Evolutionary conservation across 2,888 invertebrate genomes (phyloP), one percentile per base, ranked within the genome.

Genomic region (Molanna angustata): DNA sequence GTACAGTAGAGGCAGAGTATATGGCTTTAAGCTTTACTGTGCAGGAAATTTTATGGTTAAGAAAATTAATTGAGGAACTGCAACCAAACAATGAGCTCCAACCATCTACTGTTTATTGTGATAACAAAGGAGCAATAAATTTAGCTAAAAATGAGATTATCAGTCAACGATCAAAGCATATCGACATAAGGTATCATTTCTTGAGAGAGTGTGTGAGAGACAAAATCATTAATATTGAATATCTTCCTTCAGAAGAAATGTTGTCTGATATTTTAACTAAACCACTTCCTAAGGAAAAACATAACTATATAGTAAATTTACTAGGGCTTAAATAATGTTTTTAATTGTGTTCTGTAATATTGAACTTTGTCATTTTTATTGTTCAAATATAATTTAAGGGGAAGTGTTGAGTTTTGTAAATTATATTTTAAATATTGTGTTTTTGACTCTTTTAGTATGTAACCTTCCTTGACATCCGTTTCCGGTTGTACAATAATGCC

Each of bases 1-100:
- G 63, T 17, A 61, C 60, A 1, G 56, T 51, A 6, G 61, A 63
- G 19, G 62, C 62, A 11, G 63, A 63, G 37, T 62, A 64, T 33
- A 63, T 63, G 62, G 54, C 63, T 1, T 17, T 63, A 7, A 49
- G 62, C 4, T 43, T 60, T 0, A 58, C 61, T 41, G 51, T 54
- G 2, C 61, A 63, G 45, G 61, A 63, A 27, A 41, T 32, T 27
- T 14, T 41, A 9, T 49, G 49, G 41, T 2, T 49, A 7, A 41
- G 16, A 31, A 39, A 41, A 16, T 17, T 49, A 7, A 9, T 19
- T 7, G 9, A 3, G 6, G 49, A 49, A 20, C 14, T 49, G 2
- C 7, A 27, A 2, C 18, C 18, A 3, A 16, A 16, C 18, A 17
- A 16, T 7, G 18, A 17, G 13, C 4, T 17, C 4, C 17, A 37